Evolutionary conservation across 2,888 invertebrate genomes (phyloP).

Genomic region (Nebria salina): DNA sequence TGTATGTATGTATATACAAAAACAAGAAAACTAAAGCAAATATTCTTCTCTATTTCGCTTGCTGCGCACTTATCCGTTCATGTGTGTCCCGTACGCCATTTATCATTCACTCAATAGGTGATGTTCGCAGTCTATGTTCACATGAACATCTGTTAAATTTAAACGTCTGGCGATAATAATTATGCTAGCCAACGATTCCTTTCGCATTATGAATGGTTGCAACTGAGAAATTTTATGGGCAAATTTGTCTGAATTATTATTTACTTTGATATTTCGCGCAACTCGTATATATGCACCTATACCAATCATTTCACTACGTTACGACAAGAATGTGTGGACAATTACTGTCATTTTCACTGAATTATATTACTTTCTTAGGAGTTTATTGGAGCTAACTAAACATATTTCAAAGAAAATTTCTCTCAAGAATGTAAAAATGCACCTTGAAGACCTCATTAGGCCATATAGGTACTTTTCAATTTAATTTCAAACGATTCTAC

Average conservation of each 20-base stretch:
- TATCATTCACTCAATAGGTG: neutral
- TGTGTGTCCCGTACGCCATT: neutral
- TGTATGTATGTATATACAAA: neutral
- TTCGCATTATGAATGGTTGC: neutral
- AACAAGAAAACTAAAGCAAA: neutral
- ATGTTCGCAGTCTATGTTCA: neutral
- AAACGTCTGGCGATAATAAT: neutral
- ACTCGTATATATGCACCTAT: neutral
- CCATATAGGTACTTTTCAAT: too few relatives aligned
- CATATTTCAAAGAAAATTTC: neutral
- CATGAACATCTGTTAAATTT: slow-evolving; percentile 1
- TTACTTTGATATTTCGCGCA: neutral
- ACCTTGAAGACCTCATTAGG: too few relatives aligned
- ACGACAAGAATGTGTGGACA: neutral
- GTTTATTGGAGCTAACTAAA: neutral
- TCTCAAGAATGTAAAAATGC: too few relatives aligned
- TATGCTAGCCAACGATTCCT: neutral
- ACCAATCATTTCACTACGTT: neutral
- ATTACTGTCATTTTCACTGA: neutral
- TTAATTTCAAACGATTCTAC: too few relatives aligned
- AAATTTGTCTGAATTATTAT: neutral
- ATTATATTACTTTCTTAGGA: neutral
- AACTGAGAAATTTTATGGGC: neutral
- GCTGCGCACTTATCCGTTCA: neutral
- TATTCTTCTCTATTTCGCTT: neutral